phyloP scores from a whole-genome alignment of 2,888 invertebrate genomes.

The Odiellus spinosus region DNA sequence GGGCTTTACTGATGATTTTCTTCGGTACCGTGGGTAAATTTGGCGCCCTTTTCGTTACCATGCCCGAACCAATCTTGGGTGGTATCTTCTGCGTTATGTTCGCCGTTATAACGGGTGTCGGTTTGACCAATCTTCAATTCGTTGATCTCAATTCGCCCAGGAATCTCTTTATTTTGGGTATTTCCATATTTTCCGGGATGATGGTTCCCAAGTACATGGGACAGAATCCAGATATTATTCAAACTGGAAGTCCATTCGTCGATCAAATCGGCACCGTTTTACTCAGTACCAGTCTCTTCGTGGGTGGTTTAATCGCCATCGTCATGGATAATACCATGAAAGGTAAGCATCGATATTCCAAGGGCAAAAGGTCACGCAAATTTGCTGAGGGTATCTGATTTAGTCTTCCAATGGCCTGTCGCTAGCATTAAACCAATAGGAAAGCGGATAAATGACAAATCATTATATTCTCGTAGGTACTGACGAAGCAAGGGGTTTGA shows the following conservation, averaged over 20 bases:
- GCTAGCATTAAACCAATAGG: too few species aligned
- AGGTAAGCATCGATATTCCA: constrained; percentile 34
- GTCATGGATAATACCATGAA: constrained; percentile 58
- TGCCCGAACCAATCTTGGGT: constrained; percentile 35
- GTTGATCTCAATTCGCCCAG: constrained; percentile 66
- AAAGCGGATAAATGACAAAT: too few species aligned
- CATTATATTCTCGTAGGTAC: too few species aligned
- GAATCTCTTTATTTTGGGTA: constrained; percentile 74
- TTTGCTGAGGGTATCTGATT: background rate
- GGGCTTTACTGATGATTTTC: constrained; percentile 9
- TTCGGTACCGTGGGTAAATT: constrained; percentile 31
- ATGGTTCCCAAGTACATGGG: constrained; percentile 22
- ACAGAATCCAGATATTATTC: constrained; percentile 12
- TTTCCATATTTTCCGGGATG: constrained; percentile 71
- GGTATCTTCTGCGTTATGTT: constrained; percentile 29
- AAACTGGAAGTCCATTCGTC: background rate
- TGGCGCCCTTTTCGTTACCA: constrained; percentile 21
- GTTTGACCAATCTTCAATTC: constrained; percentile 56
- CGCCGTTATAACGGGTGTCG: constrained; percentile 29
- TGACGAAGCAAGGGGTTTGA: constrained; percentile 13
- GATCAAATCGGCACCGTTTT: constrained; percentile 26
- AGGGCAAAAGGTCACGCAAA: background rate
- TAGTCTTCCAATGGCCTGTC: background rate
- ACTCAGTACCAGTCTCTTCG: constrained; percentile 56
- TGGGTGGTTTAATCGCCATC: constrained; percentile 55